phyloP scores from a whole-genome alignment of 2,797 vertebrate genomes.

The Tadarida brasiliensis region DNA sequence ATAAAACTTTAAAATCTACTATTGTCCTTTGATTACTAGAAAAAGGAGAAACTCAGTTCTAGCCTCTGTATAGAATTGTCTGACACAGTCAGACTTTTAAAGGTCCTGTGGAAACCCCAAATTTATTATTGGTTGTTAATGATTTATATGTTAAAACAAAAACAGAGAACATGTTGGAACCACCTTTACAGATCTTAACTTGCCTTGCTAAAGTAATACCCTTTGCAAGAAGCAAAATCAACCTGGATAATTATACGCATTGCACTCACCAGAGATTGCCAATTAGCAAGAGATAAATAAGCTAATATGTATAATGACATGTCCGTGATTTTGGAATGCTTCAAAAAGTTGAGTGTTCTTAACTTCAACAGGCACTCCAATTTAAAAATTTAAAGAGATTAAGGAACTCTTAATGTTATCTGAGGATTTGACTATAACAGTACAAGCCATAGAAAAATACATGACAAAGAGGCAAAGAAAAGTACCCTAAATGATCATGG shows the following conservation, averaged over 20 bases:
- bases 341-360: not conserved
- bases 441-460: not conserved
- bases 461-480: not conserved
- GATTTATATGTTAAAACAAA: not conserved
- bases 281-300: not conserved
- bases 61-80: not conserved
- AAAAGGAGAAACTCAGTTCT: not conserved
- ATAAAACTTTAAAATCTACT: constrained; percentile 1
- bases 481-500: not conserved
- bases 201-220: not conserved
- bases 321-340: not conserved
- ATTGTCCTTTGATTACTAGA: not conserved
- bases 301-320: not conserved
- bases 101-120: not conserved
- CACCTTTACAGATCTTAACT: not conserved
- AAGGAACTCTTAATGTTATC: not conserved
- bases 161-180: not conserved
- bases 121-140: not conserved
- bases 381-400: not conserved
- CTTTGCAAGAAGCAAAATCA: not conserved
- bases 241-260: not conserved
- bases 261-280: not conserved
- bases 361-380: not conserved
- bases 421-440: not conserved
- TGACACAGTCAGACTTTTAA: not conserved